Base-by-base conservation (phyloP, 2,113 vertebrate species). In the Trinectes maculatus region DNA sequence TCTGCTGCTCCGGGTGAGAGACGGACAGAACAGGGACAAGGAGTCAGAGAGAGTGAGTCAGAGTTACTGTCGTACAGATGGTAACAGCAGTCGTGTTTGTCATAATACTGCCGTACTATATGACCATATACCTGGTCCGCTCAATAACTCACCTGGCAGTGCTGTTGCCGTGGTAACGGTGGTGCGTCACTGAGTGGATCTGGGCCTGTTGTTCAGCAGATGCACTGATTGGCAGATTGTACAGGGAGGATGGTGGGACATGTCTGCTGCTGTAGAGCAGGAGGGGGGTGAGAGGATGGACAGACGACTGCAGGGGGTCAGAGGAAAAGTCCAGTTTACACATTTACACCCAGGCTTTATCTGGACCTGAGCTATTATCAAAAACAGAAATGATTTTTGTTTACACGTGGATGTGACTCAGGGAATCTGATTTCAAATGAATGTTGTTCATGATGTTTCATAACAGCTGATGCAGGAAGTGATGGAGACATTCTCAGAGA, bases 251-350 rank as follows among this genome's bases (percentile, higher is more conserved):
- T 0, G 51, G 34, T 1, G 79, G 74, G 37, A 87, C 21, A 56
- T 67, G 79, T 51, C 22, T 64, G 77, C 80, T 33, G 21, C 77
- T 83, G 79, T 79, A 97, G 91, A 96, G 95, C 37, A 85, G 76
- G 37, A 84, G 80, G 11, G 83, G 80, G 3, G 84, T 16, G 1
- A 88, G 80, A 59, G 80, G 86, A 71, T 84, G 84, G 74, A 83
- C 3, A 21, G 66, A 73, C 1, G 11, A 22, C 77, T 79, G 74
- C 5, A 29, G 28, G 16, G 12, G 24, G 43, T 21, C 46, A 13
- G 13, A 67, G 10, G n/a, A n/a, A n/a, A n/a, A n/a, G n/a, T n/a
- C n/a, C n/a, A n/a, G n/a, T n/a, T n/a, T n/a, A n/a, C n/a, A n/a
- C n/a, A n/a, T n/a, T n/a, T n/a, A n/a, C n/a, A n/a, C n/a, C n/a